Evolutionary conservation across 2,888 invertebrate species (phyloP).

Genomic region (Drosophila mimetica): DNA sequence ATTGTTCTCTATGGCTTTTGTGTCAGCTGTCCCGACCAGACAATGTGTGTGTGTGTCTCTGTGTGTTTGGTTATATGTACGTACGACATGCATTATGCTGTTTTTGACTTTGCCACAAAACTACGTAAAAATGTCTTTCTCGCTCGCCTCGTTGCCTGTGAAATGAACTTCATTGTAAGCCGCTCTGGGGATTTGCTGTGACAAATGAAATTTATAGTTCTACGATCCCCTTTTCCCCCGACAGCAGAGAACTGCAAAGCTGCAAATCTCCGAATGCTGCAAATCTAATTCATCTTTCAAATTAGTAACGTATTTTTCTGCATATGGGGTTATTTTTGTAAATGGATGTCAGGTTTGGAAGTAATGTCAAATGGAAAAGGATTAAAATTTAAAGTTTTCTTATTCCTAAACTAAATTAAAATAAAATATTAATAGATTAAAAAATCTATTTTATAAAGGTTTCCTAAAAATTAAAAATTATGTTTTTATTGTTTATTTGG

Average conservation of each 20-base stretch:
- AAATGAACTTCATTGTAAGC: constrained; percentile 71
- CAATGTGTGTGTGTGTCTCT: constrained; percentile 41
- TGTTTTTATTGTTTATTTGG: no score
- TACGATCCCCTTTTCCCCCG: constrained; percentile 47
- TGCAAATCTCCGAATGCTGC: constrained; percentile 62
- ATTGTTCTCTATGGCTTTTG: constrained; percentile 76
- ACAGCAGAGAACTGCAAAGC: constrained; percentile 54
- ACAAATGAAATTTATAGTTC: constrained; percentile 76
- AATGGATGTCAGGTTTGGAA: constrained; percentile 11
- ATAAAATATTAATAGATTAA: no score
- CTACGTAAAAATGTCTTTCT: constrained; percentile 68
- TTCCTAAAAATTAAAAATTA: no score
- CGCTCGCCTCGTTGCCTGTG: constrained; percentile 39
- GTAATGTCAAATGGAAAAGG: neutral
- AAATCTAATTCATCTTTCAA: constrained; percentile 76
- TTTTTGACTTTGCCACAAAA: constrained; percentile 76
- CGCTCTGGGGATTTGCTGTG: constrained; percentile 66
- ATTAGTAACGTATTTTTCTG: constrained; percentile 63
- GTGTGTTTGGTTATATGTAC: constrained; percentile 2
- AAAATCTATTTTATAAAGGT: no score
- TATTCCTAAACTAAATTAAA: no score
- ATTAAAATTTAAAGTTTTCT: no score
- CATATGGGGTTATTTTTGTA: constrained; percentile 21
- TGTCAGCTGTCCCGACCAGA: constrained; percentile 72
- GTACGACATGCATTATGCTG: constrained; percentile 75